These are phyloP conservation scores for Candoia aspera DNA, from an alignment of 2,113 vertebrate species.

Conservation along the genomic window DNA sequence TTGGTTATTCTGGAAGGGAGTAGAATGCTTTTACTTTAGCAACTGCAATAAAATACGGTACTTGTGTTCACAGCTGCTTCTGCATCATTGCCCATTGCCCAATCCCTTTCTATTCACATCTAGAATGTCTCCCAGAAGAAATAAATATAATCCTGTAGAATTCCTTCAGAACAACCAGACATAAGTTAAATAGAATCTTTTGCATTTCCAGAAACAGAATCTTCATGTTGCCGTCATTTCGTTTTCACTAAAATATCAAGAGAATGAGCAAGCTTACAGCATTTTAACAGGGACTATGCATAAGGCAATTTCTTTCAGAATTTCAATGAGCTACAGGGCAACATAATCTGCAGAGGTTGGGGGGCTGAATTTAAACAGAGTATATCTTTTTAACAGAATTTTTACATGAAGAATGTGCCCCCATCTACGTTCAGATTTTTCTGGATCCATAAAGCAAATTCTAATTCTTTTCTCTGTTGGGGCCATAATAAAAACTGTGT, in stretches of 20 bases:
- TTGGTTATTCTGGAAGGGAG: slow-evolving; percentile 1
- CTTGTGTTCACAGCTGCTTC: not conserved
- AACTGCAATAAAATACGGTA: slow-evolving; percentile 29
- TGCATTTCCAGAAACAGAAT: slow-evolving; percentile 51
- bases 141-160: slow-evolving; percentile 27
- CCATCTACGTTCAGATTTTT: slow-evolving; percentile 56
- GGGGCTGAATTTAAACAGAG: slow-evolving; percentile 48
- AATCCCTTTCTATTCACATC: slow-evolving; percentile 26
- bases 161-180: slow-evolving; percentile 38
- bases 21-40: not conserved
- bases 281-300: slow-evolving; percentile 44
- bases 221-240: slow-evolving; percentile 37
- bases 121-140: slow-evolving; percentile 42
- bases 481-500: slow-evolving; percentile 51
- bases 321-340: slow-evolving; percentile 44
- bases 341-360: slow-evolving; percentile 59
- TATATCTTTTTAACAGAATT: slow-evolving; percentile 53
- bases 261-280: slow-evolving; percentile 45
- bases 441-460: slow-evolving; percentile 62
- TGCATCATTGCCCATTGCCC: slow-evolving; percentile 33
- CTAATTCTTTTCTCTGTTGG: slow-evolving; percentile 50
- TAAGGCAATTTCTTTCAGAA: slow-evolving; percentile 59
- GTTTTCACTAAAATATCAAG: slow-evolving; percentile 47
- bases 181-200: slow-evolving; percentile 48
- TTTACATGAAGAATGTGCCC: slow-evolving; percentile 59